Percentiles rank a stretch among this genome's conserved stretches.
Conservation (phyloP, 2,113 vertebrate genomes). For the Chamaetylas fuelleborni region DNA sequence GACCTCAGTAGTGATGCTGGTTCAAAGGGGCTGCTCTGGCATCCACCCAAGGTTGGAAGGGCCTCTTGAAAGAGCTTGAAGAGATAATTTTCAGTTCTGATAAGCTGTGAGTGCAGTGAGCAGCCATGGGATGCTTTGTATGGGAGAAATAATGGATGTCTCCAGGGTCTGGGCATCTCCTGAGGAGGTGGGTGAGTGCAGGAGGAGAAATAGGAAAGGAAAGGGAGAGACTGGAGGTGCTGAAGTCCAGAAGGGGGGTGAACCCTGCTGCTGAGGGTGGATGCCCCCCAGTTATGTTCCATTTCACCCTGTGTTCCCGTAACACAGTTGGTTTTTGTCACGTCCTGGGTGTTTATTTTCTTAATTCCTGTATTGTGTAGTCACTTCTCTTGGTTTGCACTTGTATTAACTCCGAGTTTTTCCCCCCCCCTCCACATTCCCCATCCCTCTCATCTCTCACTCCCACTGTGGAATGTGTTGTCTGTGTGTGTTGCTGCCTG, state of each 20-base stretch:
- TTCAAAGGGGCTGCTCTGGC: slow-evolving; percentile 41
- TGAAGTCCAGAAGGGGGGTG: background rate
- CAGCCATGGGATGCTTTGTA: background rate
- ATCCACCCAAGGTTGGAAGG: background rate
- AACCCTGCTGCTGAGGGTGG: background rate
- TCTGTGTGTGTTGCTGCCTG: slow-evolving; percentile 81
- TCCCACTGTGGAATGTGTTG: slow-evolving; percentile 82
- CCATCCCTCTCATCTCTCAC: slow-evolving; percentile 75
- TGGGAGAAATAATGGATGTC: background rate
- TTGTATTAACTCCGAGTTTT: slow-evolving; percentile 80
- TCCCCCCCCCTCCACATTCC: slow-evolving; percentile 43
- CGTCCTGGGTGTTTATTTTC: slow-evolving; percentile 63
- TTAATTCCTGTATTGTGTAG: slow-evolving; percentile 72
- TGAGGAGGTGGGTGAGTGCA: background rate
- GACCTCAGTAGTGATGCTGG: background rate
- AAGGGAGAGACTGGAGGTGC: background rate
- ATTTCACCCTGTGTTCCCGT: background rate
- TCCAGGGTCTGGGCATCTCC: background rate
- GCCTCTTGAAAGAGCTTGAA: background rate
- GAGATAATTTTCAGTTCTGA: slow-evolving; percentile 25
- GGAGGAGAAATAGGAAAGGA: background rate
- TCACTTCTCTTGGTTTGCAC: slow-evolving; percentile 76
- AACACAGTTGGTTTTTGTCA: slow-evolving; percentile 46
- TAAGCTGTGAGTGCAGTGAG: background rate
- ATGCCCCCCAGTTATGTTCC: background rate